Conservation (phyloP, 2,797 vertebrate species). For the Liasis olivaceus region DNA sequence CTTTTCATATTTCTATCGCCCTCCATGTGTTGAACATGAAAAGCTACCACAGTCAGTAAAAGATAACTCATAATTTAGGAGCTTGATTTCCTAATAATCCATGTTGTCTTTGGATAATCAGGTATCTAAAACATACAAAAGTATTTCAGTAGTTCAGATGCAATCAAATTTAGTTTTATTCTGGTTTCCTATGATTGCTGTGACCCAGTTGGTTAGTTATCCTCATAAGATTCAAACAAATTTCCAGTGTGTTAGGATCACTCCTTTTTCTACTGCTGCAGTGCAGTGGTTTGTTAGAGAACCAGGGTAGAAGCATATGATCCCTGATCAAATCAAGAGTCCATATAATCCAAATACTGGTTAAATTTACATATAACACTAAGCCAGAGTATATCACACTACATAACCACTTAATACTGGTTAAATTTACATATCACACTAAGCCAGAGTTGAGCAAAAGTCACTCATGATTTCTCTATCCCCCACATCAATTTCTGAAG, state of each 20-base stretch:
- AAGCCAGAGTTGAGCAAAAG: not conserved
- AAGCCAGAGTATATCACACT: no score
- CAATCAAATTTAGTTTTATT: conserved; percentile 51
- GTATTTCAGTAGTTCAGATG: conserved; percentile 68
- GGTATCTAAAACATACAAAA: conserved; percentile 62
- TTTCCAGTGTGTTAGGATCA: no score
- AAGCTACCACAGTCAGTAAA: not conserved
- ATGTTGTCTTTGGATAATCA: conserved; percentile 68
- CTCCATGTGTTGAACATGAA: not conserved
- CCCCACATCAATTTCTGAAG: not conserved
- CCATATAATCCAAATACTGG: not conserved
- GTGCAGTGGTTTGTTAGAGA: not conserved
- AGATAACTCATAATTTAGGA: conserved; percentile 41
- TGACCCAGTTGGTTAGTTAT: conserved; percentile 1
- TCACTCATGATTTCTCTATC: not conserved
- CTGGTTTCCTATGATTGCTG: conserved; percentile 49
- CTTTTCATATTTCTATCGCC: not conserved
- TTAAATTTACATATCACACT: not conserved
- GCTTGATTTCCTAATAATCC: conserved; percentile 72
- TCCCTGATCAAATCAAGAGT: not conserved
- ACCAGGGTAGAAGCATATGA: not conserved
- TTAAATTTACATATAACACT: not conserved
- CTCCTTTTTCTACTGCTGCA: not conserved
- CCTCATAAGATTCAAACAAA: not conserved
- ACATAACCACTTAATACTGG: no score